Evolutionary conservation across 2,797 vertebrate species (phyloP), one percentile per base, ranked within the genome.

Genomic region (Sciurus carolinensis): DNA sequence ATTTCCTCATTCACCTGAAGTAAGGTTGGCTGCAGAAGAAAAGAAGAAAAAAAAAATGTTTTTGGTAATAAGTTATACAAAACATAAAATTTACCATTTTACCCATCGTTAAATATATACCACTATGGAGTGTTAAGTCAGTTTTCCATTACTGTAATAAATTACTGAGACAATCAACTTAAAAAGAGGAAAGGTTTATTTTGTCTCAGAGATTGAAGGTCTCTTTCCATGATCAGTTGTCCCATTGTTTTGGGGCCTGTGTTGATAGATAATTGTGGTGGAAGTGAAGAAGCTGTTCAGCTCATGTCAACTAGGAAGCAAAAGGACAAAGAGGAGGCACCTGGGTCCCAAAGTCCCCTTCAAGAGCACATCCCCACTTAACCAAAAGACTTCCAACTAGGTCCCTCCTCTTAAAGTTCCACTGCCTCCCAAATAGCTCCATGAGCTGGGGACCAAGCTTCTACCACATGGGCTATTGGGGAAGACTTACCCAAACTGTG

Each of bases 11-110:
- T 95, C 18, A 75, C 39, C 22, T 80, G 22, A 94, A 81, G 13
- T 80, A 94, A 90, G 24, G 5, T 66, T 90, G 33, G 12, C 54
- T 85, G 18, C 13, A 77, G 42, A 92, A 92, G 59, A 69, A 87
- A 94, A 83, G 33, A 71, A 66, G 42, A 39, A 9, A 80, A 52
- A 52, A 33, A 18, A 39, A 92, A 52, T 80, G 2, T 77, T 22
- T 64, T 54, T 47, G 44, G 17, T 33, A 33, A 26, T 80, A 59
- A 95, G 50, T 66, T 88, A 62, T 52, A 75, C 3, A 39, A n/a
- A 87, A 66, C 22, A 71, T 76, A 71, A 36, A 90, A 62, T 52
- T 36, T 52, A 81, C 2, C 28, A 8, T 30, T 71, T 52, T 28
- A 28, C 44, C 66, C 24, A 24, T 69, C 66, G 71, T 69, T 67